These are phyloP conservation scores for Phalanger gymnotis DNA, from an alignment of 2,797 vertebrate species.

Conservation along the genomic window DNA sequence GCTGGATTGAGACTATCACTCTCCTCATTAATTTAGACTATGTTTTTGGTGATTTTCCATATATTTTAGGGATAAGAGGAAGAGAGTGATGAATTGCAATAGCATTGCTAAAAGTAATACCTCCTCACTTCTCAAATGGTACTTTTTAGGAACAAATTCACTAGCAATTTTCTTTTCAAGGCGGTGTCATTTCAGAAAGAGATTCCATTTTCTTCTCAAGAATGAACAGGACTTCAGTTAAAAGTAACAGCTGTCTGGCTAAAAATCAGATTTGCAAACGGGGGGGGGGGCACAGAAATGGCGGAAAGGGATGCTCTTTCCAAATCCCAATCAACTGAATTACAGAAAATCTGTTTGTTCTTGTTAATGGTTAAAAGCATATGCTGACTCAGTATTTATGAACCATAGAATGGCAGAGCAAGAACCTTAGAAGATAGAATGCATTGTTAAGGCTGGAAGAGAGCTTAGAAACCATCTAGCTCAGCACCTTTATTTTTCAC, in stretches of 20 bases:
- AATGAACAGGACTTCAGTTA: constrained; percentile 65
- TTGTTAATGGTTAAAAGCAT: constrained; percentile 38
- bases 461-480: background rate
- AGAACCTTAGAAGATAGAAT: background rate
- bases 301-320: background rate
- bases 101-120: background rate
- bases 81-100: background rate
- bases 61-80: background rate
- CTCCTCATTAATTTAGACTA: background rate
- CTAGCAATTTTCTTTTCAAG: constrained; percentile 44
- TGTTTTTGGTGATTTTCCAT: background rate
- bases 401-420: background rate
- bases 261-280: constrained; percentile 63
- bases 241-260: constrained; percentile 50
- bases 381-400: constrained; percentile 35
- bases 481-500: background rate
- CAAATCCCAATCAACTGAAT: constrained; percentile 30
- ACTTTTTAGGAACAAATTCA: constrained; percentile 18
- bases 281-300: background rate
- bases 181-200: constrained; percentile 59
- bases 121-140: constrained; percentile 4
- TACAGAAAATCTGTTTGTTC: constrained; percentile 38
- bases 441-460: background rate
- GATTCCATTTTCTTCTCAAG: constrained; percentile 62
- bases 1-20: background rate